A percentile compares a stretch with the other conserved stretches of the same genome.
phyloP scores from a whole-genome alignment of 2,113 vertebrate genomes.

The Naja naja region DNA sequence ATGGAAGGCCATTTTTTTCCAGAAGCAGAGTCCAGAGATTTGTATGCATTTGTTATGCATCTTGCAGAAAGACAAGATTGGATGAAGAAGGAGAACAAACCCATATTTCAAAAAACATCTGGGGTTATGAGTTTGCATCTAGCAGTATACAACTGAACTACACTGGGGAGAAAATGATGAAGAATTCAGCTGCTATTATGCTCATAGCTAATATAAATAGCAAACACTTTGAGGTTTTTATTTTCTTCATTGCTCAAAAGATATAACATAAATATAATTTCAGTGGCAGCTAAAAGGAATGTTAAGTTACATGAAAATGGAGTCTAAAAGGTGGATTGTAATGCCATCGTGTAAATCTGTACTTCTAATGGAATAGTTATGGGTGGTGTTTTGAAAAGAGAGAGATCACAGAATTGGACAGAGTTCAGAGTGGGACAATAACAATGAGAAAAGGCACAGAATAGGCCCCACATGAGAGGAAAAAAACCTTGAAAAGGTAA shows the following conservation, averaged over 20 bases:
- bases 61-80: constrained; percentile 25
- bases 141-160: constrained; percentile 15
- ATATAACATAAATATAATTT: constrained; percentile 41
- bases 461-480: too few species aligned
- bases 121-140: constrained; percentile 38
- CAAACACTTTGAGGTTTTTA: constrained; percentile 28
- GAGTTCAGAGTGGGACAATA: neutral
- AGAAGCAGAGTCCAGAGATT: constrained; percentile 48
- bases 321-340: neutral
- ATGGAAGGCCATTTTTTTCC: constrained; percentile 32
- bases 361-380: neutral
- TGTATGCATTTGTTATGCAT: constrained; percentile 41
- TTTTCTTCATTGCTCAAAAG: constrained; percentile 16
- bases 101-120: constrained; percentile 25
- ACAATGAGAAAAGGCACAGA: neutral
- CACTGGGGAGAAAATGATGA: constrained; percentile 22
- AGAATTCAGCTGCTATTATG: constrained; percentile 2
- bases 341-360: neutral
- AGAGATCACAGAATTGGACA: neutral
- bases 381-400: neutral
- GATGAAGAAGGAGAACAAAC: neutral
- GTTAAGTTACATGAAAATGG: constrained; percentile 2
- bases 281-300: constrained; percentile 8
- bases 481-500: neutral
- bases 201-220: constrained; percentile 15